Conservation (phyloP, 2,888 invertebrate genomes). For the Xestia sexstrigata region DNA sequence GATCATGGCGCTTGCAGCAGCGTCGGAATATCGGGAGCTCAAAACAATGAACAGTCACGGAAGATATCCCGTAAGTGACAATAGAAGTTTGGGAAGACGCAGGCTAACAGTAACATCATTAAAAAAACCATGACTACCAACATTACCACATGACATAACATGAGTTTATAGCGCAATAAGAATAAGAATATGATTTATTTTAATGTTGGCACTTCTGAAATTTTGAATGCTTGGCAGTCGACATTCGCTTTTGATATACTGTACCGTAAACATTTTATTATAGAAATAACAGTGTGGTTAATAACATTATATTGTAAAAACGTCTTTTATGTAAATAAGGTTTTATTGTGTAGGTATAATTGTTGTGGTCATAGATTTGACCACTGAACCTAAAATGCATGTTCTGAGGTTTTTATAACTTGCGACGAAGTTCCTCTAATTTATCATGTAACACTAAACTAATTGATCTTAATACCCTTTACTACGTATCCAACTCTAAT, state of each 20-base stretch:
- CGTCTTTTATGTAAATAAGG: not conserved
- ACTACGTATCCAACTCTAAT: not conserved
- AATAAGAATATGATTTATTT: conserved; percentile 45
- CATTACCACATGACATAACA: conserved; percentile 32
- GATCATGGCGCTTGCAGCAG: no score
- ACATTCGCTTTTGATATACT: conserved; percentile 47
- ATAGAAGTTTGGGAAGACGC: not conserved
- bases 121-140: conserved; percentile 11
- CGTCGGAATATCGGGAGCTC: no score
- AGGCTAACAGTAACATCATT: not conserved
- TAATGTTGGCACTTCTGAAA: conserved; percentile 44
- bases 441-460: not conserved
- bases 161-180: conserved; percentile 34
- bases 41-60: no score
- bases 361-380: not conserved
- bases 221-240: conserved; percentile 40
- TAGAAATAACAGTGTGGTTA: conserved; percentile 50
- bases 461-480: not conserved
- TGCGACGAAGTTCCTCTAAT: not conserved
- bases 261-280: conserved; percentile 30
- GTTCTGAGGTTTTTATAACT: not conserved
- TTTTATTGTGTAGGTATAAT: not conserved
- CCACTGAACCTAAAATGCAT: not conserved
- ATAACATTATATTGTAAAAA: conserved; percentile 9
- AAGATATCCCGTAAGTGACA: no score